Conservation (phyloP, 2,888 invertebrate genomes). For the Sesamia inferens region DNA sequence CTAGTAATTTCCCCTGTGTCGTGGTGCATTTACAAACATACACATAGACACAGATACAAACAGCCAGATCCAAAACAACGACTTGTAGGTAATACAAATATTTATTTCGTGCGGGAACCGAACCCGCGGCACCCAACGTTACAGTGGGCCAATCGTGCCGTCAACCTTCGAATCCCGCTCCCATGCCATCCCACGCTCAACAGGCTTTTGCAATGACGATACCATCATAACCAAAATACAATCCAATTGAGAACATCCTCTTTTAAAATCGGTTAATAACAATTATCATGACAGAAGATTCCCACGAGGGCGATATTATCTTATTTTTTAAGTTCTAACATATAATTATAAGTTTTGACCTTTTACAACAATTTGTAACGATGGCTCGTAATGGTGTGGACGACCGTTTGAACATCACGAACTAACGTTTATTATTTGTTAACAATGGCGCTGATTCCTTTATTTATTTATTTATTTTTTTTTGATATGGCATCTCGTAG, state of each 20-base stretch:
- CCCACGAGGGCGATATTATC: constrained; percentile 46
- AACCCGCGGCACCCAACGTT: too few relatives aligned
- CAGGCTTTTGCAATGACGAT: not conserved
- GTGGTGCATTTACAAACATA: too few relatives aligned
- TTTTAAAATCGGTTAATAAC: constrained; percentile 7
- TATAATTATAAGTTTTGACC: constrained; percentile 45
- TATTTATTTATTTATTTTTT: too few relatives aligned
- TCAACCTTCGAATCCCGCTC: too few relatives aligned
- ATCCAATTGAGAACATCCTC: constrained; percentile 17
- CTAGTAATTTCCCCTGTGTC: too few relatives aligned
- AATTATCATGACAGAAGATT: constrained; percentile 33
- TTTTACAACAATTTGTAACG: constrained; percentile 44
- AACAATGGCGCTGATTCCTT: constrained; percentile 8
- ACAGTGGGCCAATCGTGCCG: too few relatives aligned
- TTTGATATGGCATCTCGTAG: too few relatives aligned
- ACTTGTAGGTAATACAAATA: too few relatives aligned
- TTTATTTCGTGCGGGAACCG: too few relatives aligned
- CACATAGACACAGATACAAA: too few relatives aligned
- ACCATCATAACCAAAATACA: not conserved
- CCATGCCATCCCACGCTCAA: not conserved
- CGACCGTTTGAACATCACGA: constrained; percentile 46
- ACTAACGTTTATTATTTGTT: not conserved
- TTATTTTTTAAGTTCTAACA: constrained; percentile 30
- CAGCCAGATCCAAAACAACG: too few relatives aligned
- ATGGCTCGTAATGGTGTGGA: constrained; percentile 25